Evolutionary conservation across 2,797 vertebrate species (phyloP), one percentile per base, ranked within the genome.

Genomic region (Ctenosaura bakeri): DNA sequence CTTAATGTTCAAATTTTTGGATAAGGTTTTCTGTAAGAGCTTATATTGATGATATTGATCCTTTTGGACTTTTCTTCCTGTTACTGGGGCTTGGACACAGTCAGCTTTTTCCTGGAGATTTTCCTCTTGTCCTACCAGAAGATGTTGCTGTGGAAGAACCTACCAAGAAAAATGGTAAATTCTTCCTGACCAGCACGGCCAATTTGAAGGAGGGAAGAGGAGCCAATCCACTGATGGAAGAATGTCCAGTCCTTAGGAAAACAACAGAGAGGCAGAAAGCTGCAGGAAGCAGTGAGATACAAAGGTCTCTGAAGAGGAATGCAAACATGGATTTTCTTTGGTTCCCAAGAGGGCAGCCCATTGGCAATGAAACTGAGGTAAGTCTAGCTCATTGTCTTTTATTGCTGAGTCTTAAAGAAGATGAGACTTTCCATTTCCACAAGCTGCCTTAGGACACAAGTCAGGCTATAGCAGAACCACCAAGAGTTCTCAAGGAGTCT

Each of bases 71-170:
- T 86, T 73, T 29, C 38, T 88, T n/a, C 92, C 71, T 92, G 85
- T 80, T 90, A 73, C 85, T 38, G 0, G 90, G 90, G 91, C 8
- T 84, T 91, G 13, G 71, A 89, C 89, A 76, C 92, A 96, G 98
- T 96, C 97, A 95, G 90, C 94, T 96, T 94, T 96, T 95, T 93
- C 94, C 96, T 83, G 94, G 42, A 24, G 94, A 96, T 92, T 95
- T 95, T 90, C 89, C 93, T 91, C 95, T 96, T 88, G 77, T 96
- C 90, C 91, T 95, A 91, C 91, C 73, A 1, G 84, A 42, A 94
- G 96, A 96, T 35, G 2, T 77, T 80, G 90, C 93, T 90, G 94
- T 93, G 46, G 94, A 96, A 94, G 96, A 96, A 92, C 94, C 95
- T 86, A 94, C 94, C 90, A 97, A 95, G 96, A 97, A 94, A 93